Conservation (phyloP, 2,113 vertebrate species). For the Manacus vitellinus region DNA sequence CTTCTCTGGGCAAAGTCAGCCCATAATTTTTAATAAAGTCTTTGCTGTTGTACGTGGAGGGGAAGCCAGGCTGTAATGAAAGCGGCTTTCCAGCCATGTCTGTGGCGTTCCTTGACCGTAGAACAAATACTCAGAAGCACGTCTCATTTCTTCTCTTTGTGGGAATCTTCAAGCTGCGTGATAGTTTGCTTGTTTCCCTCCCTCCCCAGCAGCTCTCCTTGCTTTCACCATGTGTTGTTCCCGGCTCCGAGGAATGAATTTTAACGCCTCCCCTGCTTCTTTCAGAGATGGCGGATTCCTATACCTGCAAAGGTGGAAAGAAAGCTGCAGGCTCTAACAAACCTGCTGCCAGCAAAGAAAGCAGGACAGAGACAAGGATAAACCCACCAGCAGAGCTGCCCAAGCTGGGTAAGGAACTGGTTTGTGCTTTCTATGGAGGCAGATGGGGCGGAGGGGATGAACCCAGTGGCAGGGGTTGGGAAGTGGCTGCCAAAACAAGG, state of each 20-base stretch:
- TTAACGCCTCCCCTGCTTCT: slow-evolving; percentile 5
- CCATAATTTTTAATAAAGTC: slow-evolving; percentile 50
- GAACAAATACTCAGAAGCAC: background rate
- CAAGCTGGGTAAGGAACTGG: slow-evolving; percentile 81
- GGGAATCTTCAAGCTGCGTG: background rate
- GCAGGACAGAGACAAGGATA: slow-evolving; percentile 78
- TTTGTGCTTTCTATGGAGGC: background rate
- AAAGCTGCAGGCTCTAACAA: slow-evolving; percentile 80
- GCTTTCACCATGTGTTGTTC: background rate
- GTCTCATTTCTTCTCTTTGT: background rate
- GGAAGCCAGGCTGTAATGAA: background rate
- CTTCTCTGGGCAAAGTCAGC: slow-evolving; percentile 1
- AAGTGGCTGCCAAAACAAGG: rapidly evolving
- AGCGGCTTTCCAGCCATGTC: slow-evolving; percentile 14
- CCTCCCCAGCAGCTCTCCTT: background rate
- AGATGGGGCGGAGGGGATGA: rapidly evolving
- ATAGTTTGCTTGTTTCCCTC: background rate
- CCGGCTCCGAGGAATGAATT: background rate
- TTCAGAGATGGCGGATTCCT: slow-evolving; percentile 89
- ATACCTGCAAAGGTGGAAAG: slow-evolving; percentile 83
- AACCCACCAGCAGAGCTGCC: slow-evolving; percentile 73
- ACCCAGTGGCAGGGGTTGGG: background rate
- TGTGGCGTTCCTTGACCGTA: background rate
- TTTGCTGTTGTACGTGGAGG: background rate
- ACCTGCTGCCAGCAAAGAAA: slow-evolving; percentile 79